These are phyloP conservation scores for Drosophila atripex DNA, from an alignment of 2,888 invertebrate genomes.

Conservation along the genomic window DNA sequence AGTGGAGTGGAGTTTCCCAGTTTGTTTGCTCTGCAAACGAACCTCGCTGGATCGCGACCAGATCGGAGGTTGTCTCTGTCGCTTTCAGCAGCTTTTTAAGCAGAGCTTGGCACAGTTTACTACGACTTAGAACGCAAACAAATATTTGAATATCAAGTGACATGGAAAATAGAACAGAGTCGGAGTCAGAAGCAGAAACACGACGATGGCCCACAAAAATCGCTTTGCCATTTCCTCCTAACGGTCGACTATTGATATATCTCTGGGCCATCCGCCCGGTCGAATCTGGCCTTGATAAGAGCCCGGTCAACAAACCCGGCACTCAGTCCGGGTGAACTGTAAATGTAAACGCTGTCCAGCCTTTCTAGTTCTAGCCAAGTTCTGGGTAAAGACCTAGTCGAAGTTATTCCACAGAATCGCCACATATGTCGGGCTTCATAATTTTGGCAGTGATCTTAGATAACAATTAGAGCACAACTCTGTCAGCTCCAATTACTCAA, in stretches of 20 bases:
- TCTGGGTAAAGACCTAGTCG: conserved; percentile 10
- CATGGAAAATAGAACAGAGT: conserved; percentile 42
- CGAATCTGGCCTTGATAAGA: conserved; percentile 41
- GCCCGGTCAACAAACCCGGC: conserved; percentile 15
- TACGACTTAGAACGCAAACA: conserved; percentile 50
- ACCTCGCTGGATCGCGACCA: conserved; percentile 15
- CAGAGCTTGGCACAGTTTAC: conserved; percentile 60
- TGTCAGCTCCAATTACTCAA: conserved; percentile 60
- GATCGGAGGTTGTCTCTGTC: conserved; percentile 12
- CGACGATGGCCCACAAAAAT: conserved; percentile 37
- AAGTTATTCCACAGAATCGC: conserved; percentile 52
- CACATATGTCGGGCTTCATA: conserved; percentile 18
- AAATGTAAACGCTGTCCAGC: conserved; percentile 31
- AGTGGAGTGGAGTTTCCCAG: conserved; percentile 47
- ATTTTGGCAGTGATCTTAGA: conserved; percentile 64
- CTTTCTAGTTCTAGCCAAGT: conserved; percentile 25
- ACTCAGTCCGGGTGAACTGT: conserved; percentile 11
- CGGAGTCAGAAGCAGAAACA: not conserved
- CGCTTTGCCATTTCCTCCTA: conserved; percentile 59
- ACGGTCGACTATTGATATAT: conserved; percentile 40
- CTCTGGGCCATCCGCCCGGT: conserved; percentile 35
- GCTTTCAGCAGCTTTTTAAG: conserved; percentile 38
- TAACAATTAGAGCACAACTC: conserved; percentile 68
- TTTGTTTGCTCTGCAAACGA: conserved; percentile 69
- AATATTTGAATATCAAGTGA: conserved; percentile 69